phyloP scores from a whole-genome alignment of 2,113 vertebrate species.

The Diadophis punctatus region DNA sequence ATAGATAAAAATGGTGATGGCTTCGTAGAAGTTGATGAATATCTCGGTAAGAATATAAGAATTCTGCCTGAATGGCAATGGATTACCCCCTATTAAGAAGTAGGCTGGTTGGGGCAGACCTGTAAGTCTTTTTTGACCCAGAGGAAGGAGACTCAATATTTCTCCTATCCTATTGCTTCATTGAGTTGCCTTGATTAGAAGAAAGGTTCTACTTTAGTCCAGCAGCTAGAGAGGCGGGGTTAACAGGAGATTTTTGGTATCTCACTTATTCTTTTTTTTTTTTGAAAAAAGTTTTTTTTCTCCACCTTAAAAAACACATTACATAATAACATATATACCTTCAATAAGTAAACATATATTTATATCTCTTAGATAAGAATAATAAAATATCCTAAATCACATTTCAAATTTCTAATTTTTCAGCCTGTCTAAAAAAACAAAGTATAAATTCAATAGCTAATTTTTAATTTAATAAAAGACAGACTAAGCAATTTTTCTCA shows the following conservation, averaged over 20 bases:
- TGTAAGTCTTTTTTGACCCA: neutral
- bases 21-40: slow-evolving; percentile 78
- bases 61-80: neutral
- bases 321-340: no score
- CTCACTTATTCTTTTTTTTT: neutral
- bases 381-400: no score
- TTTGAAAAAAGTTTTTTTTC: no score
- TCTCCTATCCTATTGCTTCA: neutral
- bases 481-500: no score
- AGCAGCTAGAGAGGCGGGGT: neutral
- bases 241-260: neutral
- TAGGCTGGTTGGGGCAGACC: neutral
- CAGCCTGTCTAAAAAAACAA: no score
- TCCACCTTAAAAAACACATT: no score
- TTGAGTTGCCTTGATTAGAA: neutral
- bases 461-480: no score
- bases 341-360: no score
- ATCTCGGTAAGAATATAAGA: slow-evolving; percentile 76
- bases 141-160: neutral
- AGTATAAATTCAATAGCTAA: no score
- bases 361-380: no score
- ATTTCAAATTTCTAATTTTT: no score
- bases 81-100: neutral
- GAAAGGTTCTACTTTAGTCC: neutral
- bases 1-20: slow-evolving; percentile 85